Evolutionary conservation across 2,888 invertebrate genomes (phyloP).

Genomic region (Drosophila monieri): DNA sequence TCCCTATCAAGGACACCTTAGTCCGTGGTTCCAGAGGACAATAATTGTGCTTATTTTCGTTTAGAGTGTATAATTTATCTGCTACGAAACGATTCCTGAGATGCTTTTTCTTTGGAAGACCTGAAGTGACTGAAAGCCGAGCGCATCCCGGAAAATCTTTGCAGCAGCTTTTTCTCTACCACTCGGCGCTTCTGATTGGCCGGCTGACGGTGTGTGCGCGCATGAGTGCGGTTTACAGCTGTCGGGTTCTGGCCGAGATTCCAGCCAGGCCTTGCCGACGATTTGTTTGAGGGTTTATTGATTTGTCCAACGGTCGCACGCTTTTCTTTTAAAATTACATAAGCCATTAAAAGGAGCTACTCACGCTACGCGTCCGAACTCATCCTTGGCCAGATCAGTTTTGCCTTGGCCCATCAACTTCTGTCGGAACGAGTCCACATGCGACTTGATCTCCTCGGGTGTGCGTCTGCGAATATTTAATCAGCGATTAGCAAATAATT

Average conservation of each 20-base stretch:
- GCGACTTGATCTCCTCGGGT: conserved; percentile 92
- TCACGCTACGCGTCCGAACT: conserved; percentile 91
- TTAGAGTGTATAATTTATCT: conserved; percentile 25
- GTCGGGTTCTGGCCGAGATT: conserved; percentile 64
- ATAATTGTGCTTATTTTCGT: conserved; percentile 1
- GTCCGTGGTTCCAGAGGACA: neutral
- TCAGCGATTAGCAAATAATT: neutral
- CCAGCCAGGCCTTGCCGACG: conserved; percentile 41
- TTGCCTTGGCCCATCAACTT: conserved; percentile 90
- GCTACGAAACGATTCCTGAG: conserved; percentile 53
- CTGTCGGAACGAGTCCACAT: conserved; percentile 94
- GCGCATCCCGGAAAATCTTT: conserved; percentile 58
- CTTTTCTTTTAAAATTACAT: conserved; percentile 22
- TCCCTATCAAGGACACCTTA: conserved; percentile 31
- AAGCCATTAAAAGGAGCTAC: conserved; percentile 42
- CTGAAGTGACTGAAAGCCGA: conserved; percentile 72
- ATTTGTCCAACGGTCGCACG: conserved; percentile 18
- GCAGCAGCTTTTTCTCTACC: conserved; percentile 72
- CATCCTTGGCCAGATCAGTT: conserved; percentile 89
- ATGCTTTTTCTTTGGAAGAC: conserved; percentile 82
- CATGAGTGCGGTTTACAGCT: conserved; percentile 40
- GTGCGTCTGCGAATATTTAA: conserved; percentile 87
- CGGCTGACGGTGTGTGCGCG: conserved; percentile 32
- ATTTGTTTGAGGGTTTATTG: conserved; percentile 64
- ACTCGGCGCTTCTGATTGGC: conserved; percentile 52